A percentile compares a stretch with the other conserved stretches of the same genome.
phyloP scores from a whole-genome alignment of 2,797 vertebrate genomes.

The Lemur catta region DNA sequence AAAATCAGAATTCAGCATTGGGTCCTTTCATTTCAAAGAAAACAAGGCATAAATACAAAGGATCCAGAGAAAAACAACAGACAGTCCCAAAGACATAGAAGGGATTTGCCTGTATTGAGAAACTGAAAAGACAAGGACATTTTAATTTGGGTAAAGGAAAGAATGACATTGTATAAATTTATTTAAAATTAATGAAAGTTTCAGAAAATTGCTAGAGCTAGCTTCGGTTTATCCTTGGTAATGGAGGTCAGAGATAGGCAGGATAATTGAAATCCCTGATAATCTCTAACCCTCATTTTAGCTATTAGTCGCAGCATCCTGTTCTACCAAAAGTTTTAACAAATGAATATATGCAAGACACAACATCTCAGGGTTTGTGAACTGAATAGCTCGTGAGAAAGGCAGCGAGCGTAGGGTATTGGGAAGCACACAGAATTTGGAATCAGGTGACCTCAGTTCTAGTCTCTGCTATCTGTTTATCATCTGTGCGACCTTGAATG shows the following conservation, averaged over 20 bases:
- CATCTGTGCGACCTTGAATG: background rate
- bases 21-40: constrained; percentile 60
- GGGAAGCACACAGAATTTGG: background rate
- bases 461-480: background rate
- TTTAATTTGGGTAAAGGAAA: constrained; percentile 57
- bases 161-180: constrained; percentile 61
- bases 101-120: constrained; percentile 51
- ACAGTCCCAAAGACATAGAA: constrained; percentile 36
- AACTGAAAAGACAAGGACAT: constrained; percentile 60
- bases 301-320: constrained; percentile 28
- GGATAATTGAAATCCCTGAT: constrained; percentile 70
- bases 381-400: background rate
- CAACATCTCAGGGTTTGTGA: background rate
- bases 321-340: constrained; percentile 40
- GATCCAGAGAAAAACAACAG: constrained; percentile 65
- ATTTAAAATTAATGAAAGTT: constrained; percentile 75
- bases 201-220: constrained; percentile 64
- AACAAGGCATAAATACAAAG: constrained; percentile 71
- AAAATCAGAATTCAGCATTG: constrained; percentile 65
- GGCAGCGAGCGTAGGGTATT: background rate
- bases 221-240: constrained; percentile 69
- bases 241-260: constrained; percentile 67
- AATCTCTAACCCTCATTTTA: constrained; percentile 62
- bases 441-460: background rate
- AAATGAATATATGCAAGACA: background rate